Percentiles rank a stretch among this genome's conserved stretches.
Conservation (phyloP, 2,888 invertebrate species). For the Archips crataeganus region DNA sequence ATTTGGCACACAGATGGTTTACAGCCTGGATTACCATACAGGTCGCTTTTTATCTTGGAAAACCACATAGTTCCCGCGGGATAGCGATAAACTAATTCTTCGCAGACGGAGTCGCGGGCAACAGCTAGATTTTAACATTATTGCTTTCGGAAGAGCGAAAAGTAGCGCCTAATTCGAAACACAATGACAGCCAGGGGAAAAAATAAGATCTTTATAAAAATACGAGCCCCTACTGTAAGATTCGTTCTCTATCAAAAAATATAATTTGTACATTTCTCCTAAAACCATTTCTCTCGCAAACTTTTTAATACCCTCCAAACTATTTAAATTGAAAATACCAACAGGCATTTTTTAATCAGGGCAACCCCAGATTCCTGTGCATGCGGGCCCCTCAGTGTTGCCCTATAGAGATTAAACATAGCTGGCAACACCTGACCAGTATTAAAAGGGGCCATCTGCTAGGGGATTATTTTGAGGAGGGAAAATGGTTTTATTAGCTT, state of each 20-base stretch:
- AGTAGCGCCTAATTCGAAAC: no score
- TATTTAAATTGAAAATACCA: slow-evolving; percentile 39
- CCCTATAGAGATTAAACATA: slow-evolving; percentile 38
- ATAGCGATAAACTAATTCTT: no score
- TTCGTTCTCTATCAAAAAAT: not conserved
- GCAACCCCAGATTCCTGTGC: slow-evolving; percentile 31
- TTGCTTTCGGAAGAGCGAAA: no score
- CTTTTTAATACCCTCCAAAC: slow-evolving; percentile 28
- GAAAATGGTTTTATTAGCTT: slow-evolving; percentile 31
- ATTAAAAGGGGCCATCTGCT: slow-evolving; percentile 42
- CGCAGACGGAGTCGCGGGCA: no score
- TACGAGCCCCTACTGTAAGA: no score
- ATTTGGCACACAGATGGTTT: no score
- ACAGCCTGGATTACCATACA: no score
- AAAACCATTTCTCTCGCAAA: not conserved
- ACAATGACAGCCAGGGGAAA: no score
- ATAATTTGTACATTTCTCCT: not conserved
- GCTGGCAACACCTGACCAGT: slow-evolving; percentile 41
- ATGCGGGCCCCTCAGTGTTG: slow-evolving; percentile 25
- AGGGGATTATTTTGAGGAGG: slow-evolving; percentile 19
- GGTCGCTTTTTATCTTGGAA: no score
- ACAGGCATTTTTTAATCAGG: slow-evolving; percentile 40
- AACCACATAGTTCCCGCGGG: no score
- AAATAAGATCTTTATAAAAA: no score
- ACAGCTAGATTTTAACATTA: no score